Conservation (phyloP, 2,113 vertebrate species). For the Pseudolaguvia tuberculata region DNA sequence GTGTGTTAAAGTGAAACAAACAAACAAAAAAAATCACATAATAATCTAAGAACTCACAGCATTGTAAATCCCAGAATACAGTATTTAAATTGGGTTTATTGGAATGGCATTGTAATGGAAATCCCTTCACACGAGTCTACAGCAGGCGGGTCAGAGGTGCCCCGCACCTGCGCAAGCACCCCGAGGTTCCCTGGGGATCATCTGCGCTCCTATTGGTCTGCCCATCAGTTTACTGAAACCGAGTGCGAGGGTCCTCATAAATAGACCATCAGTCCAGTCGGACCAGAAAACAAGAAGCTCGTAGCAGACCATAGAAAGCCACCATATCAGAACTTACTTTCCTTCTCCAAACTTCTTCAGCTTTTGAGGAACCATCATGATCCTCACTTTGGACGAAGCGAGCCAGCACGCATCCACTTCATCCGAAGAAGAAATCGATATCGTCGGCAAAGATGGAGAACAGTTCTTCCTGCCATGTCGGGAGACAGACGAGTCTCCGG, state of each 20-base stretch:
- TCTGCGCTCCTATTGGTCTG: conserved; percentile 66
- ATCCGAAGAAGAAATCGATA: conserved; percentile 62
- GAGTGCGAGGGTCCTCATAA: conserved; percentile 58
- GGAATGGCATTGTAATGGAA: neutral
- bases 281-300: conserved; percentile 16
- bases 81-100: conserved; percentile 16
- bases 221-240: conserved; percentile 60
- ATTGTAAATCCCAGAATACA: neutral
- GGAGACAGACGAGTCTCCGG: conserved; percentile 39
- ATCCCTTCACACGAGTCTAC: conserved; percentile 12
- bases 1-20: neutral
- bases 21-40: no score
- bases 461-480: conserved; percentile 36
- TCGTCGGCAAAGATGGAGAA: conserved; percentile 59
- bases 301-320: neutral
- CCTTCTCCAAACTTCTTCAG: neutral
- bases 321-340: neutral
- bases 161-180: conserved; percentile 49
- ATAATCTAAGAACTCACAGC: no score
- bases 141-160: conserved; percentile 11
- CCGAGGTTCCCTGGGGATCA: conserved; percentile 54
- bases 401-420: conserved; percentile 48
- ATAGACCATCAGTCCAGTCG: conserved; percentile 49
- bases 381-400: conserved; percentile 62
- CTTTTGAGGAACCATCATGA: conserved; percentile 56